Base-by-base conservation (phyloP, 2,888 invertebrate species). In the Ligdia adustata region DNA sequence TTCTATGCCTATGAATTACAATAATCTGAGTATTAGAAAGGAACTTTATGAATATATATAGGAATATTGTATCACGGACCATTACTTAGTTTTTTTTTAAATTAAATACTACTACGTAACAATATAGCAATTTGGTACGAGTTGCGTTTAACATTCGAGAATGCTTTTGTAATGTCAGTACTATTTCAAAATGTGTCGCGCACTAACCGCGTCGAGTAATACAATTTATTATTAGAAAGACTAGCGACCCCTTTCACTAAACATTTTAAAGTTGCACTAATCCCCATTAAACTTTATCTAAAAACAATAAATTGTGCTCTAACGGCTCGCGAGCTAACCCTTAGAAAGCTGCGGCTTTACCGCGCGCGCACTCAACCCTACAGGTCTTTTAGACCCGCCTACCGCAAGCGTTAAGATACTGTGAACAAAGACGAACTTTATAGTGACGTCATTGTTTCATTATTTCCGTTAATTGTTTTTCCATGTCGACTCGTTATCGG, bases 401-500 rank as follows among this genome's bases (percentile, higher is more conserved):
- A 80, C 83, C 81, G 66, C 84, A 85, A 74, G 69, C 75, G 66
- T 52, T 77, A 82, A 84, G 85, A 85, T 81, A 84, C 74, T 73
- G 73, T 65, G 77, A 76, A 83, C 86, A 85, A 84, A 82, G 79
- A 72, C 78, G 48, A 82, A 86, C 79, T 85, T 82, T 83, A 82
- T 75, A 80, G 72, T 76, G 70, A 69, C 75, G 47, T 83, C 85
- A 85, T 87, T 85, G 86, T 85, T 80, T 76, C 69, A 79, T 77
- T 75, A 79, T 81, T 79, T 81, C 76, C 79, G 75, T 76, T 87
- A 87, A 88, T 88, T 88, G 88, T 88, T 88, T 88, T 88, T 87
- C 88, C 85, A 75, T 88, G 87, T 87, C 78, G 72, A 69, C 64
- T 73, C 74, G 70, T 80, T 75, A 83, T 79, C 81, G 66, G 82